phyloP scores from a whole-genome alignment of 2,113 vertebrate species.

The Stercorarius parasiticus region DNA sequence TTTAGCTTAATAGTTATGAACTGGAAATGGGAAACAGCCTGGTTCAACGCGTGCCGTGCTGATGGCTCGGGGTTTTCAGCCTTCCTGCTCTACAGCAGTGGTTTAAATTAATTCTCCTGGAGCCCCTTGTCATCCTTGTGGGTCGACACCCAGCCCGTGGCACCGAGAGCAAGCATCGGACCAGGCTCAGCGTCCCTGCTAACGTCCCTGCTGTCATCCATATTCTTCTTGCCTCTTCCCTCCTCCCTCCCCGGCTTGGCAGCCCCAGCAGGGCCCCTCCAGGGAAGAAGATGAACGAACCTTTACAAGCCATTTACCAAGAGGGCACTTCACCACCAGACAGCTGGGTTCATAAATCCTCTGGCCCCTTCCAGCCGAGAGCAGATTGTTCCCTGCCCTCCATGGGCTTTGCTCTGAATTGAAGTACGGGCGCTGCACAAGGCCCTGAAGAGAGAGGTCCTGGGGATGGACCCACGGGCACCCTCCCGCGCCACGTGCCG shows the following conservation, averaged over 20 bases:
- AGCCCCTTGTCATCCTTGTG: not conserved
- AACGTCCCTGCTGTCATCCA: fast-evolving
- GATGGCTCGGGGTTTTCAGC: not conserved
- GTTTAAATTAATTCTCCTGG: not conserved
- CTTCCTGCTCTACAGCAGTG: not conserved
- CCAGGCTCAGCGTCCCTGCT: not conserved
- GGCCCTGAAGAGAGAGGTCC: not conserved
- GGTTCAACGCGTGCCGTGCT: not conserved
- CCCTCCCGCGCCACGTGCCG: fast-evolving
- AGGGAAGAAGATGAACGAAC: not conserved
- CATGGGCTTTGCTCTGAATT: not conserved
- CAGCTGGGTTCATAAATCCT: constrained; percentile 3
- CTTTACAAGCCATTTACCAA: not conserved
- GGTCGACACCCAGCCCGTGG: not conserved
- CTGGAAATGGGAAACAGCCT: not conserved
- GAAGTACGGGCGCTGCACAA: not conserved
- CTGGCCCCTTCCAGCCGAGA: fast-evolving
- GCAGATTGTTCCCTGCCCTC: not conserved
- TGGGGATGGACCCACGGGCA: fast-evolving
- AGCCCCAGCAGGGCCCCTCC: fast-evolving
- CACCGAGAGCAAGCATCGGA: not conserved
- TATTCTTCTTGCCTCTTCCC: too few relatives aligned
- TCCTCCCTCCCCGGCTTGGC: not conserved
- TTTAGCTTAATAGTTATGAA: not conserved
- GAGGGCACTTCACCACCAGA: not conserved